phyloP scores from a whole-genome alignment of 2,888 invertebrate genomes.

The Eupithecia exiguata region DNA sequence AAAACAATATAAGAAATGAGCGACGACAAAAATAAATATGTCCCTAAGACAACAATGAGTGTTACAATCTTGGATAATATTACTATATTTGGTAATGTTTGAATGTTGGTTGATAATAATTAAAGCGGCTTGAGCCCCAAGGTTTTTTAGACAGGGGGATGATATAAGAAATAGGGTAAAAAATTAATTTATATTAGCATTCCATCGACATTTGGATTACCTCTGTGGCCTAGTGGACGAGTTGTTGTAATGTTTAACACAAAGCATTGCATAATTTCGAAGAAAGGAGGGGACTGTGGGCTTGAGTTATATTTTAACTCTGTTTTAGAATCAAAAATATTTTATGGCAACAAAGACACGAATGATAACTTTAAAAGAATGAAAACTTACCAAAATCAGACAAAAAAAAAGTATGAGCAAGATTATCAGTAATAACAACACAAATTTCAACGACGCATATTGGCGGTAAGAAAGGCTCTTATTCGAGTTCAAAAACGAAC shows the following conservation, averaged over 20 bases:
- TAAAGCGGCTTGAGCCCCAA: not conserved
- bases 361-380: not conserved
- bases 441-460: not conserved
- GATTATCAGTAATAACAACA: not conserved
- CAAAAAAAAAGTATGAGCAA: no score
- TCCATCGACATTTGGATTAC: not conserved
- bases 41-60: conserved; percentile 76
- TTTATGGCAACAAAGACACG: not conserved
- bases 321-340: not conserved
- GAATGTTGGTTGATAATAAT: not conserved
- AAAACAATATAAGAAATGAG: conserved; percentile 59
- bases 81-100: not conserved
- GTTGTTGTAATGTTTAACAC: not conserved
- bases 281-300: not conserved
- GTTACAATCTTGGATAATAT: conserved; percentile 53
- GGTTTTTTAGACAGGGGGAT: not conserved
- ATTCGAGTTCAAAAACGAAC: not conserved
- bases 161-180: not conserved
- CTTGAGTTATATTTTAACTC: not conserved
- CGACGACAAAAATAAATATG: conserved; percentile 67
- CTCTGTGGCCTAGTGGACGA: no score
- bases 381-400: not conserved
- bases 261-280: not conserved
- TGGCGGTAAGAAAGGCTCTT: not conserved
- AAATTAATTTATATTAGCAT: not conserved